phyloP scores from a whole-genome alignment of 2,888 invertebrate genomes.

The Dynastes hyllus region DNA sequence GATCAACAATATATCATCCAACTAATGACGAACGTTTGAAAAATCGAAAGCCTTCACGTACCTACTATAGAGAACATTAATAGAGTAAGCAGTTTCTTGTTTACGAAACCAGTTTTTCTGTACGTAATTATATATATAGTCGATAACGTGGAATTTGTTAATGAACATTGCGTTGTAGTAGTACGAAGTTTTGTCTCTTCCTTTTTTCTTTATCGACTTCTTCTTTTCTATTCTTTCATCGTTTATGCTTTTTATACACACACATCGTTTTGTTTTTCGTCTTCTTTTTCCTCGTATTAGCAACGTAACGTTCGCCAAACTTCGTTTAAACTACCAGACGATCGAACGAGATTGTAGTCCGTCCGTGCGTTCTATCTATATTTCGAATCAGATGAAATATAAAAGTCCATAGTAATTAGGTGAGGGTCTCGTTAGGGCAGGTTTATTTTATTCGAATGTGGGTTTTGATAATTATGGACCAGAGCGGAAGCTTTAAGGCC shows the following conservation, averaged over 20 bases:
- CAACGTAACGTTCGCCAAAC: slow-evolving; percentile 36
- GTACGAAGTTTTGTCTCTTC: slow-evolving; percentile 11
- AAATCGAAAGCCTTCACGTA: slow-evolving; percentile 47
- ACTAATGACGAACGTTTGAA: slow-evolving; percentile 45
- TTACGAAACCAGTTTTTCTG: slow-evolving; percentile 45
- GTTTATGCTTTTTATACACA: slow-evolving; percentile 26
- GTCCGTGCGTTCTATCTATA: slow-evolving; percentile 27
- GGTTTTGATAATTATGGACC: slow-evolving; percentile 70
- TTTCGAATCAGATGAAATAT: slow-evolving; percentile 50
- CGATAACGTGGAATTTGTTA: slow-evolving; percentile 44
- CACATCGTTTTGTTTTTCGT: slow-evolving; percentile 23
- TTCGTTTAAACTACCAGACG: slow-evolving; percentile 7
- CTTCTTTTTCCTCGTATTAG: not conserved
- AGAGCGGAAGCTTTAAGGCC: slow-evolving; percentile 65
- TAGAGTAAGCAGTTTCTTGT: slow-evolving; percentile 45
- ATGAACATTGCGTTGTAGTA: slow-evolving; percentile 43
- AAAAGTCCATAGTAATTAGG: slow-evolving; percentile 60
- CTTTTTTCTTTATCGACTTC: slow-evolving; percentile 15
- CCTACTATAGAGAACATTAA: slow-evolving; percentile 35
- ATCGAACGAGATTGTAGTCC: slow-evolving; percentile 24
- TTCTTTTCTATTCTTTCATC: slow-evolving; percentile 35
- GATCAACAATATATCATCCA: slow-evolving; percentile 44
- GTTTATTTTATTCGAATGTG: slow-evolving; percentile 62
- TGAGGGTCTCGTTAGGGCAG: slow-evolving; percentile 60
- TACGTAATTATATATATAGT: slow-evolving; percentile 36